A percentile compares a stretch with the other conserved stretches of the same genome.
Evolutionary conservation across 30 jellyfish, hydroid and myxozoan species (phyloP).

Genomic region (Kudoa iwatai): DNA sequence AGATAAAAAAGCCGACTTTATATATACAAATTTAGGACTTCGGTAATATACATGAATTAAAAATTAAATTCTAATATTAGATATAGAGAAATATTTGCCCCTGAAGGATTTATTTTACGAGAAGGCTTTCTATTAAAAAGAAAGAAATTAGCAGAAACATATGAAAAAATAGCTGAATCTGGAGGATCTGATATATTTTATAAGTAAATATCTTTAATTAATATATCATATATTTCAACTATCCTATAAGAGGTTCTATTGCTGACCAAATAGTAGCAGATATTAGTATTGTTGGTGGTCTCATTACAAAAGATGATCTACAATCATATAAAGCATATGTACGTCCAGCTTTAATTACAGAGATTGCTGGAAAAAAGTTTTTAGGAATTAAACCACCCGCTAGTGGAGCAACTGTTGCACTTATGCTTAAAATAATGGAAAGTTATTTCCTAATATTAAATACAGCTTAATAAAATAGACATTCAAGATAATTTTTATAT

Average conservation of each 20-base stretch:
- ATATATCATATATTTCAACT: no score
- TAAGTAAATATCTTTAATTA: no score
- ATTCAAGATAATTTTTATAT: no score
- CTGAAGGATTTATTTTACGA: slow-evolving; percentile 38
- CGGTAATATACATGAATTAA: slow-evolving; percentile 11
- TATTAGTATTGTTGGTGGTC: slow-evolving; percentile 66
- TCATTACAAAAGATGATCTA: slow-evolving; percentile 32
- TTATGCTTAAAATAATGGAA: slow-evolving; percentile 42
- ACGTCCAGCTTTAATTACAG: slow-evolving; percentile 23
- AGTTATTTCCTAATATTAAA: slow-evolving; percentile 1
- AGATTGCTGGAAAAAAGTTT: slow-evolving; percentile 14
- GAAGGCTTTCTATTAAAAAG: slow-evolving; percentile 37
- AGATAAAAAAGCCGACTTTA: slow-evolving; percentile 38
- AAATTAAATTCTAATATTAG: not conserved
- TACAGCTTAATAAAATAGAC: no score
- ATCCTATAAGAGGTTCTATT: slow-evolving; percentile 29
- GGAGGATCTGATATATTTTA: slow-evolving; percentile 59
- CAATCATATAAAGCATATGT: slow-evolving; percentile 23
- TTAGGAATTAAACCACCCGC: slow-evolving; percentile 75
- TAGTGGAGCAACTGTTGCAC: slow-evolving; percentile 36
- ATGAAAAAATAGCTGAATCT: slow-evolving; percentile 26
- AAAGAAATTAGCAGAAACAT: slow-evolving; percentile 67
- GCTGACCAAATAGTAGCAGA: slow-evolving; percentile 59
- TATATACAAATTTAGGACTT: slow-evolving; percentile 50
- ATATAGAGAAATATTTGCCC: slow-evolving; percentile 74